phyloP scores from a whole-genome alignment of 1,140 invertebrate genomes.

The Drosophila quadrilineata region DNA sequence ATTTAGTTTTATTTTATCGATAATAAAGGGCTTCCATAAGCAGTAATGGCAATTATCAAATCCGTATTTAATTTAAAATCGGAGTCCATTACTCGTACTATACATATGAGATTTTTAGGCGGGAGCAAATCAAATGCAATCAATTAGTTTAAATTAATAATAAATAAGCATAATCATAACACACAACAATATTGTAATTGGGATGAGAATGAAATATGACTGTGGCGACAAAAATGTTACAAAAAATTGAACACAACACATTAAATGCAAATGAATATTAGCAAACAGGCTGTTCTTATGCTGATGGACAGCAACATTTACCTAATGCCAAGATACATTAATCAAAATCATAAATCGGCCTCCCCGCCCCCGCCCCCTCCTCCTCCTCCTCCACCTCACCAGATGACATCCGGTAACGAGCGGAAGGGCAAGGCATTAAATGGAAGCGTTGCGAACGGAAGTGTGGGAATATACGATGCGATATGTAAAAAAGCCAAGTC shows the following conservation, averaged over 20 bases:
- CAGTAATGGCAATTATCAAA: not conserved
- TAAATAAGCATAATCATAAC: slow-evolving; percentile 21
- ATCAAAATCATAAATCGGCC: slow-evolving; percentile 78
- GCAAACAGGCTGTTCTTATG: slow-evolving; percentile 50
- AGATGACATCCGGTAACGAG: slow-evolving; percentile 25
- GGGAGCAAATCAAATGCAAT: slow-evolving; percentile 30
- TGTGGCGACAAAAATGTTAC: slow-evolving; percentile 37
- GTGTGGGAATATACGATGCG: not conserved
- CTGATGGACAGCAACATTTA: slow-evolving; percentile 70
- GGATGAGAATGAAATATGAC: slow-evolving; percentile 16
- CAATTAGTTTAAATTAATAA: slow-evolving; percentile 41
- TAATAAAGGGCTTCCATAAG: not conserved
- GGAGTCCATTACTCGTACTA: slow-evolving; percentile 4
- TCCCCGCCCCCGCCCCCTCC: slow-evolving; percentile 2
- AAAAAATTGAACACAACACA: slow-evolving; percentile 71
- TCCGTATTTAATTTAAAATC: not conserved
- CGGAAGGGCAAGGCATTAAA: slow-evolving; percentile 1
- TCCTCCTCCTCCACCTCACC: not conserved
- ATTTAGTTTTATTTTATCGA: not conserved
- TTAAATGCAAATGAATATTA: slow-evolving; percentile 75
- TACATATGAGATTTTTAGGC: slow-evolving; percentile 7
- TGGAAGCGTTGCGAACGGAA: slow-evolving; percentile 28
- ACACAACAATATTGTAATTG: not conserved
- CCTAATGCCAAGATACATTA: slow-evolving; percentile 60
- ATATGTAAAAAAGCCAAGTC: slow-evolving; percentile 29